Evolutionary conservation across 2,797 vertebrate species (phyloP).

Genomic region (Lagorchestes hirsutus): DNA sequence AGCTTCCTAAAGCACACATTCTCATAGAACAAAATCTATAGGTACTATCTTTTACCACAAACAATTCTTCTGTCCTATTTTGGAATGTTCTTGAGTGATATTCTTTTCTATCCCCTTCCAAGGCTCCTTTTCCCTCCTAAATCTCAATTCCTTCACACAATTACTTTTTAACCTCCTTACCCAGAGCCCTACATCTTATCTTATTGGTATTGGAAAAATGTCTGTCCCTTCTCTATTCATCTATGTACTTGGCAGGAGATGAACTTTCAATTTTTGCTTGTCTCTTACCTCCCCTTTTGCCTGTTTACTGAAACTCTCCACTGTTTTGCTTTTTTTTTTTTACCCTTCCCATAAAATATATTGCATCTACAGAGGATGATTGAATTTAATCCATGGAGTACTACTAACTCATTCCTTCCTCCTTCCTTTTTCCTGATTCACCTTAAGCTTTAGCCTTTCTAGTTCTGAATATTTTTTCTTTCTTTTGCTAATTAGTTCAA

Average conservation of each 20-base stretch:
- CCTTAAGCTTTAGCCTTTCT: background rate
- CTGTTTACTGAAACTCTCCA: background rate
- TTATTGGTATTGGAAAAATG: background rate
- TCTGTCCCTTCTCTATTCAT: background rate
- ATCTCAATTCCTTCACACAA: background rate
- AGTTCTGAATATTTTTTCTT: background rate
- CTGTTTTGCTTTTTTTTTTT: background rate
- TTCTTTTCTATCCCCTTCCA: background rate
- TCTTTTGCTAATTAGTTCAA: background rate
- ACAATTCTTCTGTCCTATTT: background rate
- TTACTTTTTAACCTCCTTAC: background rate
- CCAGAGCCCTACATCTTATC: background rate
- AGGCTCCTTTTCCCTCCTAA: background rate
- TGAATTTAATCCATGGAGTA: background rate
- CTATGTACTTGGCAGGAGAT: background rate
- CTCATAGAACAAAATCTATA: background rate
- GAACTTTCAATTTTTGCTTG: background rate
- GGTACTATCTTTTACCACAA: background rate
- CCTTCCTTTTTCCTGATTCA: background rate
- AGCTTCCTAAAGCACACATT: background rate
- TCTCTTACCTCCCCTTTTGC: background rate
- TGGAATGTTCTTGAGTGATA: background rate
- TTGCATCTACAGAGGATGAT: background rate
- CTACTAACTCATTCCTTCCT: background rate
- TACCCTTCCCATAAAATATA: background rate